Evolutionary conservation across 2,888 invertebrate genomes (phyloP).

Genomic region (Apotomis turbidana): DNA sequence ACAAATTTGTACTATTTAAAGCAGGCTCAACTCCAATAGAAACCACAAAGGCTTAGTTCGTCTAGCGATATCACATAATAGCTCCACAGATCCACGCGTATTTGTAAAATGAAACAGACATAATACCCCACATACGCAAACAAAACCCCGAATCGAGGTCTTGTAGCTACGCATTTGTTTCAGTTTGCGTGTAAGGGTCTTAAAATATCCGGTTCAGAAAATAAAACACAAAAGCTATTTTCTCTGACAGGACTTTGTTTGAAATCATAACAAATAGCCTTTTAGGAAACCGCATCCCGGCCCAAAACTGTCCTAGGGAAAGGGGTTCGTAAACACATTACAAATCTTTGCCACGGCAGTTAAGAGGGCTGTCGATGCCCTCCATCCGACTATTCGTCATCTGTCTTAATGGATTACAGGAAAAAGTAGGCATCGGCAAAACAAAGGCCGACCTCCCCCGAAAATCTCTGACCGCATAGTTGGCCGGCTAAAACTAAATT

Average conservation of each 20-base stretch:
- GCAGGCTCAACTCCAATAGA: conserved; percentile 11
- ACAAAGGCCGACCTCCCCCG: conserved; percentile 74
- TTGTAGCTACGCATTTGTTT: conserved; percentile 54
- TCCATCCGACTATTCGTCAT: conserved; percentile 75
- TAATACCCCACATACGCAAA: conserved; percentile 28
- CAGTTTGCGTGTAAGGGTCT: conserved; percentile 59
- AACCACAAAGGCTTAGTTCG: conserved; percentile 12
- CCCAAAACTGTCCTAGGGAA: conserved; percentile 76
- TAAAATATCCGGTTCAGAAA: conserved; percentile 72
- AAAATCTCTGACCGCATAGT: conserved; percentile 80
- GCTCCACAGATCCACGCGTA: conserved; percentile 1
- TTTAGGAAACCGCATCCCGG: conserved; percentile 79
- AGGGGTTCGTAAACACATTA: conserved; percentile 77
- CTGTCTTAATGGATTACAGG: conserved; percentile 80
- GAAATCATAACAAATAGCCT: conserved; percentile 82
- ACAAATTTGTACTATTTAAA: neutral
- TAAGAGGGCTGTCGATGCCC: conserved; percentile 78
- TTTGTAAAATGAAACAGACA: conserved; percentile 10
- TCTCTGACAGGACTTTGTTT: conserved; percentile 79
- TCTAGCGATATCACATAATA: conserved; percentile 12
- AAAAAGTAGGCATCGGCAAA: conserved; percentile 80
- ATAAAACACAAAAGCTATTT: conserved; percentile 79
- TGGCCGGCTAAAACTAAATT: conserved; percentile 81
- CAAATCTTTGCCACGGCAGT: conserved; percentile 76
- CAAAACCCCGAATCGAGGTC: conserved; percentile 30